Conservation (phyloP, 2,888 invertebrate genomes). For the Sylvicola cinctus region DNA sequence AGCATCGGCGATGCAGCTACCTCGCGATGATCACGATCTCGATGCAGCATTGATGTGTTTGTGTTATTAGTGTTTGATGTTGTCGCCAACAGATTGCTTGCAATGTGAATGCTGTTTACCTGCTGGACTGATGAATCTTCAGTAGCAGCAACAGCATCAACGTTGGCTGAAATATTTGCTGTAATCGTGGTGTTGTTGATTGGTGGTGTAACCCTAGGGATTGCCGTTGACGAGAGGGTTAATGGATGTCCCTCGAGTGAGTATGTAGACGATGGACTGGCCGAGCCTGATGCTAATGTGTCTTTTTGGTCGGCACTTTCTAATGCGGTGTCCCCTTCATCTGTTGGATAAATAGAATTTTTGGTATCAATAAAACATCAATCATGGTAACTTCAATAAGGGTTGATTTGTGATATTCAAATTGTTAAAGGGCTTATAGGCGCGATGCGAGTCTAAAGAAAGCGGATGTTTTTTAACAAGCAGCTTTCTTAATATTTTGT, state of each 20-base stretch:
- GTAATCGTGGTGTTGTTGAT: neutral
- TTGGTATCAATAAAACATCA: no score
- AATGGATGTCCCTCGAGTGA: neutral
- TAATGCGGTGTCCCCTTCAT: neutral
- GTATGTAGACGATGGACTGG: constrained; percentile 7
- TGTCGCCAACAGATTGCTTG: no score
- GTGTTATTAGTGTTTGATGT: neutral
- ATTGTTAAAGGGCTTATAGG: no score
- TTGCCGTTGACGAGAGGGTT: no score
- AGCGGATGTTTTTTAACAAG: no score
- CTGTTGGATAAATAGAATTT: neutral
- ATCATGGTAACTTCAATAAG: no score
- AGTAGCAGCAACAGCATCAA: neutral
- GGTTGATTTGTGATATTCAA: no score
- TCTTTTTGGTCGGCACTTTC: constrained; percentile 4
- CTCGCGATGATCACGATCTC: neutral
- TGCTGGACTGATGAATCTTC: no score
- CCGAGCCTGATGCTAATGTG: constrained; percentile 6
- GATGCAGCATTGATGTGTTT: constrained; percentile 1
- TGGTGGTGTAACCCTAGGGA: neutral
- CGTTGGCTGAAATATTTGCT: neutral
- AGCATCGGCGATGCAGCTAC: constrained; percentile 9
- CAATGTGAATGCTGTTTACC: no score
- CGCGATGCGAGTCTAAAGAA: no score
- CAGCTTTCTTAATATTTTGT: no score